Conservation (phyloP, 2,888 invertebrate genomes). For the Agriotes lineatus region DNA sequence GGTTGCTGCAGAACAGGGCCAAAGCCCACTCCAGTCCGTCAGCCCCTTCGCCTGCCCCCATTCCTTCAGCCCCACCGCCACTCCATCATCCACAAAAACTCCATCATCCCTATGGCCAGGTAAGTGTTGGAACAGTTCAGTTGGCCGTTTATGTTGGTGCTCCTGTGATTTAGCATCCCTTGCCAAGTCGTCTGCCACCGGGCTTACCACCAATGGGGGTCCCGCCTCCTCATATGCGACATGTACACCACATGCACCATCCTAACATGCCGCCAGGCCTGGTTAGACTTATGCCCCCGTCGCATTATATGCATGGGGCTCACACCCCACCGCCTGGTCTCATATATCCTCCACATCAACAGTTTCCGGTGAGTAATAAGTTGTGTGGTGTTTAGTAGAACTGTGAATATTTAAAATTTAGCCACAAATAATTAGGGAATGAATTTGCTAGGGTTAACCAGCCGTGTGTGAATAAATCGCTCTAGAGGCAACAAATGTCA, state of each 20-base stretch:
- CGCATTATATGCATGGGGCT: conserved; percentile 48
- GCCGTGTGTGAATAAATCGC: too few relatives aligned
- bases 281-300: conserved; percentile 51
- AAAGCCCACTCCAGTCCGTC: conserved; percentile 54
- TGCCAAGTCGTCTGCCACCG: conserved; percentile 49
- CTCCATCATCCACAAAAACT: conserved; percentile 19
- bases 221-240: conserved; percentile 59
- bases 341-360: conserved; percentile 49
- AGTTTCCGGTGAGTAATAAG: conserved; percentile 47
- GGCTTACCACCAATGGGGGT: conserved; percentile 57
- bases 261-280: conserved; percentile 56
- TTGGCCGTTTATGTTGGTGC: too few relatives aligned
- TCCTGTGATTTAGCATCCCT: conserved; percentile 38
- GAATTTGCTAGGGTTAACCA: too few relatives aligned
- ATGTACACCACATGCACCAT: conserved; percentile 50
- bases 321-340: conserved; percentile 47
- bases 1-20: conserved; percentile 68
- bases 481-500: too few relatives aligned
- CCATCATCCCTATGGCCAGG: conserved; percentile 24
- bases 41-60: conserved; percentile 41
- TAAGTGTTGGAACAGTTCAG: too few relatives aligned
- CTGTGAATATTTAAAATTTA: background rate
- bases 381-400: background rate
- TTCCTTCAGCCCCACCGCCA: conserved; percentile 6
- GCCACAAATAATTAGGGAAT: too few relatives aligned